Conservation (phyloP, 2,888 invertebrate species). For the Amblyjoppa proteus region DNA sequence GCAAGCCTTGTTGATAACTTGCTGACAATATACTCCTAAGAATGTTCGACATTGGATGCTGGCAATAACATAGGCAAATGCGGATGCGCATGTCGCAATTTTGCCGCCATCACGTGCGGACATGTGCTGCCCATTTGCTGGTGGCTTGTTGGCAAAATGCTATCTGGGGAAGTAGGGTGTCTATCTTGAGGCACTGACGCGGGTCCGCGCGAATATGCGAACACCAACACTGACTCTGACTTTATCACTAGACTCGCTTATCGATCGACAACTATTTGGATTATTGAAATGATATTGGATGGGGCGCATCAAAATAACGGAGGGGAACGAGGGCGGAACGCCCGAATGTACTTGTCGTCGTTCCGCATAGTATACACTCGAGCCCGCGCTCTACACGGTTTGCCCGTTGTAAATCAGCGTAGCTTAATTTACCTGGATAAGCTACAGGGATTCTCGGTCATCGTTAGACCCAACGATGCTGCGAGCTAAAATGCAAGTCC, state of each 20-base stretch:
- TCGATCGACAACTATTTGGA: neutral
- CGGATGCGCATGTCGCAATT: no score
- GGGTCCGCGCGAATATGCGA: no score
- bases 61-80: no score
- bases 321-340: neutral
- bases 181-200: no score
- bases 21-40: no score
- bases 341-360: neutral
- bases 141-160: no score
- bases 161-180: no score
- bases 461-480: constrained; percentile 56
- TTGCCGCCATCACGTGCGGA: no score
- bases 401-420: constrained; percentile 45
- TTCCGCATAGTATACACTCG: neutral
- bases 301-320: neutral
- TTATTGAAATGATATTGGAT: constrained; percentile 10
- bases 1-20: no score
- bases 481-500: constrained; percentile 60
- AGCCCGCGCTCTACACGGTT: neutral
- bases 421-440: constrained; percentile 56
- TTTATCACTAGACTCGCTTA: neutral
- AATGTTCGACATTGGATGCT: no score
- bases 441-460: constrained; percentile 57
- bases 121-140: no score
- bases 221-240: no score